Percentiles rank a stretch among this genome's conserved stretches.
phyloP scores from a whole-genome alignment of 2,113 vertebrate genomes.

The Micronycteris hirsuta region DNA sequence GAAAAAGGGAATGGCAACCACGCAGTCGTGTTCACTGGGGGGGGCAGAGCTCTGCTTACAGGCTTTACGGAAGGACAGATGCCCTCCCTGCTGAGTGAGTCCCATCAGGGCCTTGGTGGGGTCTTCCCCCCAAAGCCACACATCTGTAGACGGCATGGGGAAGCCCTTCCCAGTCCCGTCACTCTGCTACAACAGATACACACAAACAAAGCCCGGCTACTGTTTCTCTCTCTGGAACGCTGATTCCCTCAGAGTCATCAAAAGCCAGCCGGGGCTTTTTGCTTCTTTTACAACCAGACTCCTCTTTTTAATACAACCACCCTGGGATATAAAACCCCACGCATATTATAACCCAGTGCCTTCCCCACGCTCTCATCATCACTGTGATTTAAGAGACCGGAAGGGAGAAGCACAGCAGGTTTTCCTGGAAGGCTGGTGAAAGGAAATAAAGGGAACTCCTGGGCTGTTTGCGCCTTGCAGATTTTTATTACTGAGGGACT shows the following conservation, averaged over 20 bases:
- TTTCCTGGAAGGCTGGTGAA: not conserved
- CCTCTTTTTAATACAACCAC: not conserved
- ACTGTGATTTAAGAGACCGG: not conserved
- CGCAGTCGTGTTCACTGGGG: not conserved
- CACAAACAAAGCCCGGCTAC: not conserved
- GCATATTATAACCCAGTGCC: not conserved
- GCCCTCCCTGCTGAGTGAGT: not conserved
- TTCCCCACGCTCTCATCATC: not conserved
- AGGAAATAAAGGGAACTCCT: not conserved
- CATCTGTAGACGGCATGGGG: not conserved
- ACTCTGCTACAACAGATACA: not conserved
- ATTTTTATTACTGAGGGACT: slow-evolving; percentile 23
- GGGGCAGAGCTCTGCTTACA: not conserved
- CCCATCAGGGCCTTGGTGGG: accelerated
- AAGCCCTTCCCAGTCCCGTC: not conserved
- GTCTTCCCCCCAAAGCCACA: not conserved
- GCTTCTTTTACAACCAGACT: not conserved
- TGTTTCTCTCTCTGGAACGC: not conserved
- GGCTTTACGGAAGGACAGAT: not conserved
- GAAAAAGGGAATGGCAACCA: not conserved
- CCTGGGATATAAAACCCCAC: not conserved
- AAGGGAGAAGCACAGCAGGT: not conserved
- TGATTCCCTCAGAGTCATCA: not conserved
- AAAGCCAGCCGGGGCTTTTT: not conserved
- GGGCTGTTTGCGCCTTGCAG: not conserved